phyloP scores from a whole-genome alignment of 2,113 vertebrate species.

The Callorhinus ursinus region DNA sequence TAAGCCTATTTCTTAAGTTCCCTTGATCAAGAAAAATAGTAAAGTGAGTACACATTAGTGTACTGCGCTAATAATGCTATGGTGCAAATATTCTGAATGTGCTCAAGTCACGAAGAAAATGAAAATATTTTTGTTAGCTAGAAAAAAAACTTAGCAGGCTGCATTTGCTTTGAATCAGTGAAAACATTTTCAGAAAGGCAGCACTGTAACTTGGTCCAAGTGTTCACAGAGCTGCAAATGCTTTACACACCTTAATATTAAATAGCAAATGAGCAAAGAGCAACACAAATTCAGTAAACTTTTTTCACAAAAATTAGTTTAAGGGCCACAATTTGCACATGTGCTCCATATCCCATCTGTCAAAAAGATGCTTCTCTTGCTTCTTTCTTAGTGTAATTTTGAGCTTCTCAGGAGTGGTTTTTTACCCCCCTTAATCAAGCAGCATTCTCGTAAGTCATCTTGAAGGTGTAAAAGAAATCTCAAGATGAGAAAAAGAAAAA shows the following conservation, averaged over 20 bases:
- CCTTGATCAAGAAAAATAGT: conserved; percentile 42
- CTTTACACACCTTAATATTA: neutral
- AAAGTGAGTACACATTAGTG: neutral
- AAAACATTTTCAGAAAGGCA: conserved; percentile 34
- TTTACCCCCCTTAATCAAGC: neutral
- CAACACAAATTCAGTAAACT: neutral
- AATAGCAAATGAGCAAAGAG: neutral
- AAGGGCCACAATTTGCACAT: neutral
- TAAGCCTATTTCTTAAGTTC: neutral
- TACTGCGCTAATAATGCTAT: neutral
- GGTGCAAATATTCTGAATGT: neutral
- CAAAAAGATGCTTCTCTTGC: conserved; percentile 2
- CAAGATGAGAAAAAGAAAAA: neutral
- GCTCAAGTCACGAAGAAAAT: conserved; percentile 25
- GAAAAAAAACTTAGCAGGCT: neutral
- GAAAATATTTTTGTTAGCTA: neutral
- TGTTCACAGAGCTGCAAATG: conserved; percentile 9
- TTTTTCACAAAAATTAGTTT: neutral
- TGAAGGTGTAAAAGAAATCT: neutral
- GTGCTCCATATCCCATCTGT: neutral
- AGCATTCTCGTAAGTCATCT: neutral
- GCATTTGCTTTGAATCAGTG: conserved; percentile 29
- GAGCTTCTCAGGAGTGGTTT: neutral
- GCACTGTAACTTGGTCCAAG: neutral
- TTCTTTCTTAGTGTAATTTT: neutral